Evolutionary conservation across 2,113 vertebrate genomes (phyloP).

Genomic region (Equus przewalskii): DNA sequence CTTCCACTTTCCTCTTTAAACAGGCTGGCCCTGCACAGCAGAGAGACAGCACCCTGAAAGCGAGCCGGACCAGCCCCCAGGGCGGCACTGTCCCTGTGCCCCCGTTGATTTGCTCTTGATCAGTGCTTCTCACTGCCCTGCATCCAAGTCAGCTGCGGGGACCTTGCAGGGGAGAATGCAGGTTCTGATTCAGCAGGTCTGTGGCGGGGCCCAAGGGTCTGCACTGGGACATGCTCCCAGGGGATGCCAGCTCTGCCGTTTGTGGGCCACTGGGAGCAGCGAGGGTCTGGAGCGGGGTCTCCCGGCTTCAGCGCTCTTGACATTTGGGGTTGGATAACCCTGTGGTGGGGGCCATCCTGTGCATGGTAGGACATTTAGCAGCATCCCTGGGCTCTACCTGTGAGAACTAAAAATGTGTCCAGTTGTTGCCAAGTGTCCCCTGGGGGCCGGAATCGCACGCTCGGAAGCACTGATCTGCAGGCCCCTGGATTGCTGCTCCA

Average conservation of each 20-base stretch:
- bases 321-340: neutral
- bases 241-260: neutral
- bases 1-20: too few relatives aligned
- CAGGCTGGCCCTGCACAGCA: neutral
- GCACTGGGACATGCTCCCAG: neutral
- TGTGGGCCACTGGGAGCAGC: neutral
- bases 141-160: neutral
- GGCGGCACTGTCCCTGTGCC: neutral
- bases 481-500: neutral
- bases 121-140: neutral
- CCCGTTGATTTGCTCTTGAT: neutral
- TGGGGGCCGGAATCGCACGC: rapidly evolving
- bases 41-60: rapidly evolving
- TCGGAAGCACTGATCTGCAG: neutral
- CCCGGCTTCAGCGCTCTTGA: rapidly evolving
- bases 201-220: too few relatives aligned
- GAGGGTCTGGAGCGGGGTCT: neutral
- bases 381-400: neutral
- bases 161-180: too few relatives aligned
- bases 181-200: neutral
- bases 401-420: neutral
- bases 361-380: rapidly evolving
- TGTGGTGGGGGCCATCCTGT: rapidly evolving
- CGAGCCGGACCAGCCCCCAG: neutral
- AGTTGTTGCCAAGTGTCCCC: neutral